These are phyloP conservation scores for Brachypalpus laphriformis DNA, from an alignment of 2,888 invertebrate genomes.

Conservation along the genomic window DNA sequence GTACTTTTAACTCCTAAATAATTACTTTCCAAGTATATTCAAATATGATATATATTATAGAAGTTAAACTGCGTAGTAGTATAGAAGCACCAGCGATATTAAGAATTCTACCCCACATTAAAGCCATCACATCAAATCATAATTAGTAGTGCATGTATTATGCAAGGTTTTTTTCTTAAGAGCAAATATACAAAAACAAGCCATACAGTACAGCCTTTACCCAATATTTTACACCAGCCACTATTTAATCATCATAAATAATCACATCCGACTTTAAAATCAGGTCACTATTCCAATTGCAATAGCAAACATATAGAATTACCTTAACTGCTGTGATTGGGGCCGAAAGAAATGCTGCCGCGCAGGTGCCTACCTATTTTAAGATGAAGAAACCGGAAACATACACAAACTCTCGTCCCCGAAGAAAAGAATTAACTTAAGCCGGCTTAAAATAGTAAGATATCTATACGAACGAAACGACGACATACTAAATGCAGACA, in stretches of 20 bases:
- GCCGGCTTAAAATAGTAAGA: conserved; percentile 20
- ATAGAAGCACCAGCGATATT: too few relatives aligned
- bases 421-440: not conserved
- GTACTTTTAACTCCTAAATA: too few relatives aligned
- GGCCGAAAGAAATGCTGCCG: not conserved
- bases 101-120: too few relatives aligned
- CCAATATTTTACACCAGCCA: not conserved
- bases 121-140: too few relatives aligned
- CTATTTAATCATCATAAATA: not conserved
- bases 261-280: not conserved
- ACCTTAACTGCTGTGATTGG: not conserved
- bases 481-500: not conserved
- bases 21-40: too few relatives aligned
- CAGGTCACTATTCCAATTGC: conserved; percentile 9
- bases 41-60: too few relatives aligned
- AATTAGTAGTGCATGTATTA: too few relatives aligned
- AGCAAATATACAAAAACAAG: too few relatives aligned
- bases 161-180: too few relatives aligned
- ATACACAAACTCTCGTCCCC: not conserved
- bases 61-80: too few relatives aligned
- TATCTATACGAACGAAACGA: not conserved
- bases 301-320: not conserved
- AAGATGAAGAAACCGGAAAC: conserved; percentile 10
- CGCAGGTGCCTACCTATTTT: conserved; percentile 7
- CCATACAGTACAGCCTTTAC: too few relatives aligned